Conservation (phyloP, 1,140 invertebrate genomes). For the Anthonomus grandis region DNA sequence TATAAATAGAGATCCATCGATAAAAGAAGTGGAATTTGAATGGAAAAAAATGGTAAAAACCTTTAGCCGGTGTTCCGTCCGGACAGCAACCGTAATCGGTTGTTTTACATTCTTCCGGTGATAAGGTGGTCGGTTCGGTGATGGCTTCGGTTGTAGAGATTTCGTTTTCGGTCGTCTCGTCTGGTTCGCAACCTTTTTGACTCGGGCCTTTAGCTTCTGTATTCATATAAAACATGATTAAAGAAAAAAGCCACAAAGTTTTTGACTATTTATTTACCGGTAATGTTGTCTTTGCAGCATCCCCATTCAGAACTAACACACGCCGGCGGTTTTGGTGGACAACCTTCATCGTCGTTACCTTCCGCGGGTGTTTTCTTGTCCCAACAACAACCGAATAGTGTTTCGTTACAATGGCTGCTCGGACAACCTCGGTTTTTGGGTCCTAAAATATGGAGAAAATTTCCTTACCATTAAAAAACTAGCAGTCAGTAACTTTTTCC, state of each 20-base stretch:
- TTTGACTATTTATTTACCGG: constrained; percentile 29
- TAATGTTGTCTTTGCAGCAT: constrained; percentile 75
- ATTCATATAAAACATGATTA: too few relatives aligned
- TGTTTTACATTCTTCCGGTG: constrained; percentile 69
- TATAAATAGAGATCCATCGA: neutral
- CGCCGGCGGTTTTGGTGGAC: constrained; percentile 63
- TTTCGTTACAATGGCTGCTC: constrained; percentile 66
- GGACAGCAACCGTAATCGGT: constrained; percentile 83
- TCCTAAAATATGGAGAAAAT: constrained; percentile 8
- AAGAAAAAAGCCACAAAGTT: neutral
- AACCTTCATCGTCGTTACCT: constrained; percentile 82
- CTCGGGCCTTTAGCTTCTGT: constrained; percentile 62
- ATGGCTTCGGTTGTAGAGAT: constrained; percentile 39
- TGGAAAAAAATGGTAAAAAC: constrained; percentile 49
- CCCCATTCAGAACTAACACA: constrained; percentile 66
- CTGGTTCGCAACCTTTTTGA: constrained; percentile 58
- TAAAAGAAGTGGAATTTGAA: neutral
- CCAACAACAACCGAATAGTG: constrained; percentile 81
- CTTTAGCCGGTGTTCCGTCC: constrained; percentile 75
- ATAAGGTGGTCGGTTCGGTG: constrained; percentile 43
- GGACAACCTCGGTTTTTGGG: constrained; percentile 74
- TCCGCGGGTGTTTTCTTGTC: constrained; percentile 74
- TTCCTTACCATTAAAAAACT: too few relatives aligned
- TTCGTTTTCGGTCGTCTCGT: constrained; percentile 5
- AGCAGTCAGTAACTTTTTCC: too few relatives aligned